Percentiles rank a stretch among this genome's conserved stretches.
Conservation (phyloP, 2,797 vertebrate genomes). For the Anguilla anguilla region DNA sequence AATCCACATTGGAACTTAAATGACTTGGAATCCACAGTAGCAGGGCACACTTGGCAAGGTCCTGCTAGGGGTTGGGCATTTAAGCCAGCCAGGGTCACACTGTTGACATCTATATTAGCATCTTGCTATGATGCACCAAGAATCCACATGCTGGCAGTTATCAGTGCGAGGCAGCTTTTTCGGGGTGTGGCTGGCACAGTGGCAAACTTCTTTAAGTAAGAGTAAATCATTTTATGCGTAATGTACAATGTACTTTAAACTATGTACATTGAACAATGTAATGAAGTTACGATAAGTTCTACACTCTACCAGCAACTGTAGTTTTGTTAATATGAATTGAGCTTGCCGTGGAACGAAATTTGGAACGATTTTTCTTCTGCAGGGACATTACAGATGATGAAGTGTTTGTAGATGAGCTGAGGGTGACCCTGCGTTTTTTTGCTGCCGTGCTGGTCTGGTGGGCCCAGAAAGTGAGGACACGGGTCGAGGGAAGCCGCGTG, state of each 20-base stretch:
- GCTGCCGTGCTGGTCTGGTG: conserved; percentile 89
- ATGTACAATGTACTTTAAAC: no score
- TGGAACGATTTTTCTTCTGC: conserved; percentile 44
- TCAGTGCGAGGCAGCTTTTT: no score
- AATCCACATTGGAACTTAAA: neutral
- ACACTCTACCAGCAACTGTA: no score
- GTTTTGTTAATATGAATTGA: neutral
- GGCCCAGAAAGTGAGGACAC: conserved; percentile 84
- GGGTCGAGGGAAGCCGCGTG: neutral
- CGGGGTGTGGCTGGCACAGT: no score
- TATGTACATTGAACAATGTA: no score
- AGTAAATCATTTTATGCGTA: no score
- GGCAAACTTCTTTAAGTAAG: no score
- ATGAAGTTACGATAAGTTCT: no score
- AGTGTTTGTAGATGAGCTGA: conserved; percentile 91
- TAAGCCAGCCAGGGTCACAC: neutral
- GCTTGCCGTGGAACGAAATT: neutral
- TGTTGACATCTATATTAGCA: neutral
- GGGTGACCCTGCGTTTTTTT: conserved; percentile 87
- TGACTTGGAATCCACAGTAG: neutral
- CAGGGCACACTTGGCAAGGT: neutral
- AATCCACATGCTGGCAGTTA: no score
- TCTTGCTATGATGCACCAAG: neutral
- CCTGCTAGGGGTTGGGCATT: no score
- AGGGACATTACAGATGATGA: conserved; percentile 96